Percentiles rank a stretch among this genome's conserved stretches.
These are phyloP conservation scores for Sinelater perroti DNA, from an alignment of 2,888 invertebrate species.

Conservation along the genomic window DNA sequence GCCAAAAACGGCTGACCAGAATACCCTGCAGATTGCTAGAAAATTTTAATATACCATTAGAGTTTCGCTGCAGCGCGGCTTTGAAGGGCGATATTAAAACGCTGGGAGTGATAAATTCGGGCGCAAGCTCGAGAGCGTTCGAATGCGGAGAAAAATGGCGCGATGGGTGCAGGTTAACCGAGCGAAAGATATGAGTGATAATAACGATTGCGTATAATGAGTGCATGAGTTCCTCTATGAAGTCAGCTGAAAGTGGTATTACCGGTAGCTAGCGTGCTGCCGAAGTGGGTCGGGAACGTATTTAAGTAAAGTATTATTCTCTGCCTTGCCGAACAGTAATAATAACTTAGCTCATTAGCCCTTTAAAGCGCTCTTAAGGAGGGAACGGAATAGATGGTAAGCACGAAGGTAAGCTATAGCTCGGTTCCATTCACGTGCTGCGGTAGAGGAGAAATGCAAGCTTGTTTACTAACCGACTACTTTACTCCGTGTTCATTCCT, in stretches of 20 bases:
- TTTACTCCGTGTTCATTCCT: conserved; percentile 1
- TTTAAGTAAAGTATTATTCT: conserved; percentile 37
- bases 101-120: not conserved
- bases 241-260: conserved; percentile 43
- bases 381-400: conserved; percentile 16
- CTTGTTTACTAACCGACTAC: conserved; percentile 12
- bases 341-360: conserved; percentile 44
- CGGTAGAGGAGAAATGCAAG: not conserved
- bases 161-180: conserved; percentile 16
- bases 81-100: conserved; percentile 11
- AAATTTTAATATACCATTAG: conserved; percentile 17
- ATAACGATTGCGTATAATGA: conserved; percentile 31
- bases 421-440: conserved; percentile 11
- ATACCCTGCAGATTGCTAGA: conserved; percentile 8
- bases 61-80: conserved; percentile 1
- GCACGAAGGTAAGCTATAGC: conserved; percentile 14
- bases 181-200: conserved; percentile 27
- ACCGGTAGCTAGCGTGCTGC: conserved; percentile 33
- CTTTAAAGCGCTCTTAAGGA: conserved; percentile 31
- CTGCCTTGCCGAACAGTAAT: conserved; percentile 40
- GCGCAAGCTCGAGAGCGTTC: not conserved
- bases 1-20: conserved; percentile 8
- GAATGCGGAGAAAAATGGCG: conserved; percentile 2
- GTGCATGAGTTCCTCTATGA: conserved; percentile 38
- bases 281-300: conserved; percentile 35